A percentile compares a stretch with the other conserved stretches of the same genome.
Evolutionary conservation across 2,797 vertebrate species (phyloP).

Genomic region (Alfaro cultratus): DNA sequence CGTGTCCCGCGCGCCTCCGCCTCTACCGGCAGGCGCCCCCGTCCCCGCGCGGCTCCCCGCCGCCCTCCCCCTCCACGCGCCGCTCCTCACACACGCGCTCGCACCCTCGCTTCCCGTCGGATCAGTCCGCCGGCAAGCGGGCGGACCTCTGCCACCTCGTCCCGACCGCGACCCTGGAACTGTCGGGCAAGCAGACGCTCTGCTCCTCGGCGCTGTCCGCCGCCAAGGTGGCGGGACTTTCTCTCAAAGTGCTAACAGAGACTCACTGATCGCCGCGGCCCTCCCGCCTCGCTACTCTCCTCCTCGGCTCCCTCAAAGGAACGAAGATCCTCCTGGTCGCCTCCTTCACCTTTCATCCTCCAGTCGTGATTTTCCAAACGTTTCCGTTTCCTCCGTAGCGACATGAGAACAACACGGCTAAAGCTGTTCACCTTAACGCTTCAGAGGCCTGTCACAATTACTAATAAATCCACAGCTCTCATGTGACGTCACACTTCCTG

Average conservation of each 20-base stretch:
- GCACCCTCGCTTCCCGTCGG: constrained; percentile 46
- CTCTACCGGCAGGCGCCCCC: constrained; percentile 52
- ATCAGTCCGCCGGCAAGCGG: constrained; percentile 43
- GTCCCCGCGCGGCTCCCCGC: constrained; percentile 59
- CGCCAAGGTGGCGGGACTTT: constrained; percentile 75
- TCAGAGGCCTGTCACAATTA: background rate
- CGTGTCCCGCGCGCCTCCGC: constrained; percentile 68
- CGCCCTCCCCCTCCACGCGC: constrained; percentile 40
- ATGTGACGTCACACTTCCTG: too few species aligned
- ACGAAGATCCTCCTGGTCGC: constrained; percentile 18
- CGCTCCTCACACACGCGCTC: constrained; percentile 45
- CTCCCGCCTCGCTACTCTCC: background rate
- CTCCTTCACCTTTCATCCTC: background rate
- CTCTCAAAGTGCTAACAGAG: constrained; percentile 70
- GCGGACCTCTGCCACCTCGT: constrained; percentile 24
- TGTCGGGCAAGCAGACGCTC: constrained; percentile 71
- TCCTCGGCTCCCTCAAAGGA: constrained; percentile 18
- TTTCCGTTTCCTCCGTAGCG: background rate
- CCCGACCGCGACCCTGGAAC: constrained; percentile 53
- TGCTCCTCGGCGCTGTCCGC: constrained; percentile 63
- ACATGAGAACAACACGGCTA: background rate
- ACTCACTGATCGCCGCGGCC: constrained; percentile 45
- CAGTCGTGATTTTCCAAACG: background rate
- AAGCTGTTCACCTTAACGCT: background rate
- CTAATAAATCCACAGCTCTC: too few species aligned